These are phyloP conservation scores for Scaptomyza montana DNA, from an alignment of 1,140 invertebrate genomes.

Conservation along the genomic window DNA sequence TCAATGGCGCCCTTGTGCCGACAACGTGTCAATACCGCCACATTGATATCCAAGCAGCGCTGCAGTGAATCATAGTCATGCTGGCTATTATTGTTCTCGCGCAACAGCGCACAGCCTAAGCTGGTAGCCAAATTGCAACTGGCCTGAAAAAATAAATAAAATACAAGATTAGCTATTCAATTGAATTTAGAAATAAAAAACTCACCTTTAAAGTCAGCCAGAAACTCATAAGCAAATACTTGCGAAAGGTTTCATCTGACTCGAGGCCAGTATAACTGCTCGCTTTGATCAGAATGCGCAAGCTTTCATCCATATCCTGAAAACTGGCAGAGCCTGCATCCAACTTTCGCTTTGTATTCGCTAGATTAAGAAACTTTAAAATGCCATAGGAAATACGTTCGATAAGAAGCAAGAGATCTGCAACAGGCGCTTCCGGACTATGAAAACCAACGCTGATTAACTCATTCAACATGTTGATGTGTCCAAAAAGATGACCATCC, in stretches of 20 bases:
- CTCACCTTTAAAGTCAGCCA: slow-evolving; percentile 91
- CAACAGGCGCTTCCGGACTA: neutral
- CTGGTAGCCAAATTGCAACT: slow-evolving; percentile 75
- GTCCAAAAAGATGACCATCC: slow-evolving; percentile 67
- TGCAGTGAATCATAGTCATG: slow-evolving; percentile 57
- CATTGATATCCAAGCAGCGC: slow-evolving; percentile 86
- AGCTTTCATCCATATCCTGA: slow-evolving; percentile 85
- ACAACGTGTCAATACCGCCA: slow-evolving; percentile 88
- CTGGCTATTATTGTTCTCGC: neutral
- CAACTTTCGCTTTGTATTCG: slow-evolving; percentile 34
- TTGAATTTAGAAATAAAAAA: neutral
- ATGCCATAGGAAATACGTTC: slow-evolving; percentile 52
- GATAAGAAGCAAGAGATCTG: slow-evolving; percentile 44
- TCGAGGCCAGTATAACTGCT: slow-evolving; percentile 70
- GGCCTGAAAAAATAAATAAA: slow-evolving; percentile 31
- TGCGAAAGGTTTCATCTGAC: slow-evolving; percentile 84
- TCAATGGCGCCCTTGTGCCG: slow-evolving; percentile 93
- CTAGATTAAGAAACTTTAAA: slow-evolving; percentile 64
- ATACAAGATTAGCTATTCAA: neutral
- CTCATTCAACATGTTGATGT: slow-evolving; percentile 55
- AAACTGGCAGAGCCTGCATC: slow-evolving; percentile 84
- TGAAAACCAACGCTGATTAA: slow-evolving; percentile 18
- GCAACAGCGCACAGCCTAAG: slow-evolving; percentile 53
- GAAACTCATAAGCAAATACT: slow-evolving; percentile 89
- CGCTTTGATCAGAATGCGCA: slow-evolving; percentile 83